Evolutionary conservation across 2,888 invertebrate species (phyloP).

Genomic region (Folsomia manolachei): DNA sequence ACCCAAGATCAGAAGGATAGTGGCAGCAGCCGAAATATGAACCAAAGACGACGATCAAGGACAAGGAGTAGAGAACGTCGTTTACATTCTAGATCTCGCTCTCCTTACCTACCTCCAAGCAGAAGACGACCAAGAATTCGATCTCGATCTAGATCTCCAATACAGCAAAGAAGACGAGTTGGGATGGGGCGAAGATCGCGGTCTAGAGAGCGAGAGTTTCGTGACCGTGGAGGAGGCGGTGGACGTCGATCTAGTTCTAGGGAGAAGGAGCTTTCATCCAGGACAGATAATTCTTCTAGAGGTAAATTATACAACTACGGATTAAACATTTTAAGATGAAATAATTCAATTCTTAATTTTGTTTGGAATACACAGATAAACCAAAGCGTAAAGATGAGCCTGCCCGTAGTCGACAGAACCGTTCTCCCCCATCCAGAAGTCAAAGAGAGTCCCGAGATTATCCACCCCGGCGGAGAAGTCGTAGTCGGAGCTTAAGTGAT

Average conservation of each 20-base stretch:
- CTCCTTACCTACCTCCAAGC: neutral
- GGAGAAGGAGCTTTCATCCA: neutral
- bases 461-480: neutral
- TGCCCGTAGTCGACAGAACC: neutral
- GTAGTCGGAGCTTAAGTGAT: neutral
- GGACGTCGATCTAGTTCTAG: neutral
- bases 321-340: too few relatives aligned
- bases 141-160: neutral
- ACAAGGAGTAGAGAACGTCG: neutral
- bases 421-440: neutral
- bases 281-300: neutral
- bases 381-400: neutral
- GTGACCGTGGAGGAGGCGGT: neutral
- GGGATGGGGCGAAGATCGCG: neutral
- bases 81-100: neutral
- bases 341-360: neutral
- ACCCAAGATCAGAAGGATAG: neutral
- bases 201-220: neutral
- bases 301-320: too few relatives aligned
- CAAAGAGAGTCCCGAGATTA: neutral
- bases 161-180: neutral
- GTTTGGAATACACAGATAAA: neutral
- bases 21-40: neutral
- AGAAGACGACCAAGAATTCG: neutral
- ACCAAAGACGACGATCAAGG: neutral